phyloP scores from a whole-genome alignment of 1,140 invertebrate species.

The Lepidurus apus region DNA sequence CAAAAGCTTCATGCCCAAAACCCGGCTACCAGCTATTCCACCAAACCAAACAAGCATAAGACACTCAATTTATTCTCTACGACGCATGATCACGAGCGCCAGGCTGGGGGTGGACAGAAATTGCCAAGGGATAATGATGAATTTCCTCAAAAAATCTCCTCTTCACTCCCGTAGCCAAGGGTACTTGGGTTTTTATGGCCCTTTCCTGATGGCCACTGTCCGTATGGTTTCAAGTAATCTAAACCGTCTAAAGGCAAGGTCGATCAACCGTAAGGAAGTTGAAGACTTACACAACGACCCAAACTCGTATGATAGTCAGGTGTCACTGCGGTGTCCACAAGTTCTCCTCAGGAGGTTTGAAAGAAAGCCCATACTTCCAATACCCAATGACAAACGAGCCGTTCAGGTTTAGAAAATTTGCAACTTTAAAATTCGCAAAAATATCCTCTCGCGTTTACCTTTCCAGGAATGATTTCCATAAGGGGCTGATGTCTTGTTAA shows the following conservation, averaged over 20 bases:
- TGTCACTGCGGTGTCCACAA: constrained; percentile 13
- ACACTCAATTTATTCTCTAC: background rate
- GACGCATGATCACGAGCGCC: background rate
- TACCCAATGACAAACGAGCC: background rate
- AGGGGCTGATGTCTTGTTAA: background rate
- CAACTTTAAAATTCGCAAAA: background rate
- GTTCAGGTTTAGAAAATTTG: background rate
- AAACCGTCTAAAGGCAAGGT: background rate
- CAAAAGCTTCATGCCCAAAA: background rate
- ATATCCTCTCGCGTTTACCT: background rate
- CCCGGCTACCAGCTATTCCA: background rate
- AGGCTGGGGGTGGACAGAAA: background rate
- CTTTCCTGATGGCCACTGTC: background rate
- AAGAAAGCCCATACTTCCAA: background rate
- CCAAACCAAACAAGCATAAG: background rate
- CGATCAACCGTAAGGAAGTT: background rate
- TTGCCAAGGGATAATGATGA: background rate
- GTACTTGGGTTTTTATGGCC: no score
- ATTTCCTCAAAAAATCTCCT: no score
- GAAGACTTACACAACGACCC: background rate
- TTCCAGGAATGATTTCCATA: background rate
- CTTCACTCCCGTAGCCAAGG: no score
- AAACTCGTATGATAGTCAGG: constrained; percentile 5
- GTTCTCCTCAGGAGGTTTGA: background rate
- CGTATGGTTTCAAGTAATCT: background rate